A percentile compares a stretch with the other conserved stretches of the same genome.
These are phyloP conservation scores for Triplophysa dalaica DNA, from an alignment of 2,113 vertebrate genomes.

Conservation along the genomic window DNA sequence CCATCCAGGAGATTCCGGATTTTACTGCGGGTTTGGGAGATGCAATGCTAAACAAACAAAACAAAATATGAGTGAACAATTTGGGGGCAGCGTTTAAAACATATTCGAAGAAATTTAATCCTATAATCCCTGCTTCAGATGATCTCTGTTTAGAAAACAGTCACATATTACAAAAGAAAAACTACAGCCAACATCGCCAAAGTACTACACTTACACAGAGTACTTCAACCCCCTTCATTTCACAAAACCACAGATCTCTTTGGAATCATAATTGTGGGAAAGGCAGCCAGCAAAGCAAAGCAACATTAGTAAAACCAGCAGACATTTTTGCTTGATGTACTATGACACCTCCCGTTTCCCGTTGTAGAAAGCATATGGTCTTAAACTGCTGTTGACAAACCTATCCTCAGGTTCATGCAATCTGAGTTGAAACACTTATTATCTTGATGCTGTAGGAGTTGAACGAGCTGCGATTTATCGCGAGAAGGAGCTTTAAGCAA, in stretches of 20 bases:
- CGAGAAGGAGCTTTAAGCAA: slow-evolving; percentile 55
- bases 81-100: neutral
- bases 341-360: neutral
- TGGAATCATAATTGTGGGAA: neutral
- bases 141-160: neutral
- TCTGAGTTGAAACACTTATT: slow-evolving; percentile 17
- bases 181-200: slow-evolving; percentile 6
- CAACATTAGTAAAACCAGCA: neutral
- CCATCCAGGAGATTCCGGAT: slow-evolving; percentile 24
- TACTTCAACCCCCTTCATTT: slow-evolving; percentile 14
- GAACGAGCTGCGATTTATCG: slow-evolving; percentile 65
- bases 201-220: neutral
- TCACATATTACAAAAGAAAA: slow-evolving; percentile 22
- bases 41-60: slow-evolving; percentile 28
- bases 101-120: neutral
- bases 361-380: neutral
- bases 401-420: slow-evolving; percentile 13
- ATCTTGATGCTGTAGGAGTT: neutral
- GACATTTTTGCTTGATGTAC: neutral
- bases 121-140: neutral
- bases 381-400: neutral
- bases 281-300: neutral
- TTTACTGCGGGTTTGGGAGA: slow-evolving; percentile 22
- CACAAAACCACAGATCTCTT: slow-evolving; percentile 16
- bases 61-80: neutral